Conservation (phyloP, 1,140 invertebrate species). For the Octopus bimaculoides region DNA sequence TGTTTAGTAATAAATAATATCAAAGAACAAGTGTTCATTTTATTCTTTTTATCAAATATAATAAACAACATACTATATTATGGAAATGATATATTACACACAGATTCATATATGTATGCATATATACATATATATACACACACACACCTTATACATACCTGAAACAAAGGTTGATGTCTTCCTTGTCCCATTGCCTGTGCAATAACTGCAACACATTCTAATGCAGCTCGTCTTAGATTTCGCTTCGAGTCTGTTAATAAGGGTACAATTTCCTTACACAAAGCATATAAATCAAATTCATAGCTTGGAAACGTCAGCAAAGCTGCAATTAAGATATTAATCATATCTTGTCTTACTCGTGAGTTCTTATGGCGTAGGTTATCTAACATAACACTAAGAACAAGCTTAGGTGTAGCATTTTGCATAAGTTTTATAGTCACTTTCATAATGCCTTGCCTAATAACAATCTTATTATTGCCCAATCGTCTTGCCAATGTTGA, state of each 20-base stretch:
- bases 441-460: conserved; percentile 57
- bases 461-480: conserved; percentile 62
- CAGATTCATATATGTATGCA: conserved; percentile 18
- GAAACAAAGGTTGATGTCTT: conserved; percentile 53
- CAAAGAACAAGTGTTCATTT: no score
- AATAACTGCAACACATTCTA: conserved; percentile 77
- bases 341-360: conserved; percentile 73
- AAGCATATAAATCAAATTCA: conserved; percentile 70
- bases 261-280: conserved; percentile 63
- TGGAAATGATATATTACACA: background rate
- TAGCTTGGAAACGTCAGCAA: conserved; percentile 77
- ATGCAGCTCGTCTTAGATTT: conserved; percentile 72
- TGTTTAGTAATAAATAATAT: no score
- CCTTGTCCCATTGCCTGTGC: conserved; percentile 70
- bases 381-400: conserved; percentile 66
- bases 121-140: conserved; percentile 36
- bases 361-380: conserved; percentile 66
- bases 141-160: background rate
- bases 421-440: conserved; percentile 70
- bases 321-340: conserved; percentile 75
- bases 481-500: conserved; percentile 62
- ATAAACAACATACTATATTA: background rate
- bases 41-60: no score
- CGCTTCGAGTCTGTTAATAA: conserved; percentile 69
- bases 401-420: conserved; percentile 62